Base-by-base conservation (phyloP, 2,888 invertebrate genomes). In the Caenorhabditis sp. region DNA sequence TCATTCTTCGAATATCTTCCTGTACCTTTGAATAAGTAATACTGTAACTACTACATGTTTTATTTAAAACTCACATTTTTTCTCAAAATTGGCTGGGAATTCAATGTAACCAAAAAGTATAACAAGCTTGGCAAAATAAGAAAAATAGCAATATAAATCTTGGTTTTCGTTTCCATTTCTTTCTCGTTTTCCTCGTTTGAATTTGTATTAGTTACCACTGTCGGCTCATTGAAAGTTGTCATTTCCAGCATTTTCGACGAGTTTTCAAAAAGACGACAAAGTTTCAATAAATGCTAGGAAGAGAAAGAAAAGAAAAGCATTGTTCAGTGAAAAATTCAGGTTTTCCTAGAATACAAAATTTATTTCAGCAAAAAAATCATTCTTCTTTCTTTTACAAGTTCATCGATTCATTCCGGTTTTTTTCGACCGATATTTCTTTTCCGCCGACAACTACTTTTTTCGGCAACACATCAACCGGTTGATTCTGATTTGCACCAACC, bases 81-180 rank as follows among this genome's bases (percentile, higher is more conserved):
- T 12, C 21, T 10, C 21, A 51, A 51, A 51, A 21, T 53, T 21
- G 53, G 53, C 21, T 53, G 55, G 3, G 43, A 43, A 43, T 68
- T 72, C 36, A 72, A 54, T 23, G 67, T 55, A 17, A 64, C 58
- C 17, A 72, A 54, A 49, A 72, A 72, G 58, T 72, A 72, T 2
- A 72, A 58, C 12, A 72, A 43, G 1, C 64, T 64, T 10, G 72
- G 72, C 1, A 72, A 58, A 58, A 72, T 72, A 19, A 72, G 19
- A 10, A 72, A 51, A n/a, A 72, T 24, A 36, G 36, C 60, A 62
- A 72, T 72, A 37, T 65, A 65, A 24, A 72, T 55, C 51, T 72
- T 72, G 5, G 68, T 72, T 49, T 72, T 72, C 21, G 67, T 68
- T 27, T 72, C 67, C 72, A 72, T 72, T 37, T 65, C 64, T 49